phyloP scores from a whole-genome alignment of 2,888 invertebrate genomes.

The Dascillus cervinus region DNA sequence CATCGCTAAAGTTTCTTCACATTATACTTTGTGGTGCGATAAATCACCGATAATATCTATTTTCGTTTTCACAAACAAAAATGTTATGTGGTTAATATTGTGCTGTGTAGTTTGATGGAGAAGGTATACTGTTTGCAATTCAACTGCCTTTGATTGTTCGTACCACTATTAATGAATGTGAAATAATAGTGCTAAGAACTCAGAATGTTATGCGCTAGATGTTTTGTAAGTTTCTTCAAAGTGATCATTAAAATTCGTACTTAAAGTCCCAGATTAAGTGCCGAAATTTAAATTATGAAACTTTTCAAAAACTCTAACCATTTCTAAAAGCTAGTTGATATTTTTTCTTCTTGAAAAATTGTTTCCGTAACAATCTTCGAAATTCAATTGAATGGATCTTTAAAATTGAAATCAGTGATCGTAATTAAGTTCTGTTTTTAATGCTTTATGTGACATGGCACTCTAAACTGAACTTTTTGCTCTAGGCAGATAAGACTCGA shows the following conservation, averaged over 20 bases:
- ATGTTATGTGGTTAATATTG: conserved; percentile 23
- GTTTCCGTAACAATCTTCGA: conserved; percentile 2
- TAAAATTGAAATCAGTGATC: background rate
- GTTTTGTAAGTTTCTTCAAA: conserved; percentile 14
- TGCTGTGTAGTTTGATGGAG: conserved; percentile 44
- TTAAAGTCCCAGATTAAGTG: conserved; percentile 31
- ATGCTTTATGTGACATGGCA: no score
- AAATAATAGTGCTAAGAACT: conserved; percentile 27
- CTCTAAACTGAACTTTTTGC: no score
- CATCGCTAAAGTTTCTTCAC: no score
- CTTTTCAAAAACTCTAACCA: conserved; percentile 12
- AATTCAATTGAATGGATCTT: no score
- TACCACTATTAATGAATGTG: conserved; percentile 28
- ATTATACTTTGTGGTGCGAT: no score
- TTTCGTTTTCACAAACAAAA: no score
- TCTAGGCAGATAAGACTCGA: no score
- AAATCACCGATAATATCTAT: no score
- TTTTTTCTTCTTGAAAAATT: conserved; percentile 4
- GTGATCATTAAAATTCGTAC: conserved; percentile 12
- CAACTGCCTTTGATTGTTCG: conserved; percentile 35
- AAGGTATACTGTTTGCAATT: conserved; percentile 34
- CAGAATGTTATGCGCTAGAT: no score
- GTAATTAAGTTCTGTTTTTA: conserved; percentile 1
- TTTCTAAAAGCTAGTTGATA: conserved; percentile 17
- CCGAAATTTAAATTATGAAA: conserved; percentile 16